These are phyloP conservation scores for Drosophila rhopaloa DNA, from an alignment of 1,140 invertebrate species.

Conservation along the genomic window DNA sequence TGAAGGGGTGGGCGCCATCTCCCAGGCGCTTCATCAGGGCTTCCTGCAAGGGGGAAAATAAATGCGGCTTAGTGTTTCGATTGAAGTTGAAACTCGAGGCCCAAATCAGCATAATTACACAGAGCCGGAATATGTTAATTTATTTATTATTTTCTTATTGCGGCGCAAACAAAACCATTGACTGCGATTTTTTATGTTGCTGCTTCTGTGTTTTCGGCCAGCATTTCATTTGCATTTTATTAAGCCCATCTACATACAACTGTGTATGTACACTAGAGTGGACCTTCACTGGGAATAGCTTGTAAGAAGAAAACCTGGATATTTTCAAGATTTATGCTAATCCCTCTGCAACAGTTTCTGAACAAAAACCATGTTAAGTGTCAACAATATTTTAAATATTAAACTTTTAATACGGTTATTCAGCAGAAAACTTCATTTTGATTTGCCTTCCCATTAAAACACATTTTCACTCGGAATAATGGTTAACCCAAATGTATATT, in stretches of 20 bases:
- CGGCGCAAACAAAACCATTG: constrained; percentile 14
- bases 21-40: constrained; percentile 92
- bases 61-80: constrained; percentile 50
- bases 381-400: no score
- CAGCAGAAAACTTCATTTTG: background rate
- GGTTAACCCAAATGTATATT: background rate
- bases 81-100: constrained; percentile 18
- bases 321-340: no score
- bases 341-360: no score
- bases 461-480: background rate
- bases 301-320: background rate
- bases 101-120: constrained; percentile 13
- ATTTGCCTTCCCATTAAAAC: background rate
- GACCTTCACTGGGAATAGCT: background rate
- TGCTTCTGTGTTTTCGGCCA: constrained; percentile 22
- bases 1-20: constrained; percentile 91
- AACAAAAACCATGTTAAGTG: no score
- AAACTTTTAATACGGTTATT: background rate
- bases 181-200: background rate
- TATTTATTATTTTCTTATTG: constrained; percentile 53
- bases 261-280: background rate
- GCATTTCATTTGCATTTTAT: constrained; percentile 70
- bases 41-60: constrained; percentile 86
- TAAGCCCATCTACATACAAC: constrained; percentile 18
- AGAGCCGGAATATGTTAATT: constrained; percentile 19